Evolutionary conservation across 2,797 vertebrate genomes (phyloP).

Genomic region (Acanthurus leucopareius): DNA sequence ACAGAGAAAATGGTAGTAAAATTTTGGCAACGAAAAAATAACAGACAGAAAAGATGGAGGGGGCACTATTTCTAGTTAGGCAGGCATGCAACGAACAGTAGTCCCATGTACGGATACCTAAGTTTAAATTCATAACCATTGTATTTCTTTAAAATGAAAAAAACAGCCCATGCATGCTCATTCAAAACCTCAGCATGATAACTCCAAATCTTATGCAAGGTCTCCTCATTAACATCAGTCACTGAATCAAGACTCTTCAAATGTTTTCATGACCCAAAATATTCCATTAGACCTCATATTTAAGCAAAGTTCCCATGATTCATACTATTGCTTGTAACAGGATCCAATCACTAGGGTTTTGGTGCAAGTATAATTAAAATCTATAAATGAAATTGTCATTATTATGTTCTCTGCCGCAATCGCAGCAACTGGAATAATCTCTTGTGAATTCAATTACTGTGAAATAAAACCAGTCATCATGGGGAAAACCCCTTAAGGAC

Average conservation of each 20-base stretch:
- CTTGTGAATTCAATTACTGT: background rate
- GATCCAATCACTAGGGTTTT: background rate
- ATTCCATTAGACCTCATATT: background rate
- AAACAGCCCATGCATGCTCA: background rate
- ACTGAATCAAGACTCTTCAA: background rate
- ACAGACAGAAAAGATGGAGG: background rate
- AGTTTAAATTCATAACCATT: background rate
- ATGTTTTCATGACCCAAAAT: background rate
- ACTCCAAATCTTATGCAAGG: background rate
- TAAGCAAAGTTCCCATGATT: background rate
- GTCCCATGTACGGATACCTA: background rate
- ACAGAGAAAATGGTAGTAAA: background rate
- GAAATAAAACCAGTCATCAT: background rate
- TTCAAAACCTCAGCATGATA: background rate
- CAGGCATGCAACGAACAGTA: background rate
- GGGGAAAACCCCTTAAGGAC: background rate
- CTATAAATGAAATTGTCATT: background rate
- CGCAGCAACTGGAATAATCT: background rate
- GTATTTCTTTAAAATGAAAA: background rate
- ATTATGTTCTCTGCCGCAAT: background rate
- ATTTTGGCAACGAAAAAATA: background rate
- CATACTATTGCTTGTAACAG: background rate
- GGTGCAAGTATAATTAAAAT: background rate
- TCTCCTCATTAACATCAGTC: constrained; percentile 1
- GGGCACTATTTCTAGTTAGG: background rate